Conservation (phyloP, 2,888 invertebrate genomes). For the Nemoura dubitans region DNA sequence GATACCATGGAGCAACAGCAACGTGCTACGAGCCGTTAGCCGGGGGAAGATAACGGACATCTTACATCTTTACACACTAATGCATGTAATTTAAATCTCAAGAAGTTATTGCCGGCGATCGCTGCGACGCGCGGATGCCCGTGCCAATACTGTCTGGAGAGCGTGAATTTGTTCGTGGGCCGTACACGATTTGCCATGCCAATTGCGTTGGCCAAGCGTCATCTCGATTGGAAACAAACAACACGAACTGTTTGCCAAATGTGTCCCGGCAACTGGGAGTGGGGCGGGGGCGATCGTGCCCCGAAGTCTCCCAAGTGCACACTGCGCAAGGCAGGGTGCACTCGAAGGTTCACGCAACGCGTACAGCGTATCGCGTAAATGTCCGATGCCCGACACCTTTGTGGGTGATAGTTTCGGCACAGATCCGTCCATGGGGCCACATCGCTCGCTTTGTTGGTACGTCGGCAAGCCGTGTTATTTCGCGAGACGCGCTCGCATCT, state of each 20-base stretch:
- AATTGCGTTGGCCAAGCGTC: background rate
- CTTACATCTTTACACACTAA: constrained; percentile 26
- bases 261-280: too few relatives aligned
- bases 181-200: background rate
- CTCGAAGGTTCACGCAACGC: too few relatives aligned
- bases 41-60: constrained; percentile 7
- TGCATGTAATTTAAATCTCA: constrained; percentile 37
- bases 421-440: background rate
- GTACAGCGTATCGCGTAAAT: too few relatives aligned
- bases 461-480: background rate
- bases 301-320: too few relatives aligned
- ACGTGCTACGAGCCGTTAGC: background rate
- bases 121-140: background rate
- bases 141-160: constrained; percentile 7
- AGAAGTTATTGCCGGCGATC: constrained; percentile 16
- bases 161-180: background rate
- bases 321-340: too few relatives aligned
- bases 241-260: background rate
- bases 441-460: background rate
- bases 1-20: background rate
- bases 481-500: background rate
- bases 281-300: too few relatives aligned
- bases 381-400: background rate
- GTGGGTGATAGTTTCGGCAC: background rate
- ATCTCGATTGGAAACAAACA: background rate